Evolutionary conservation across 2,797 vertebrate species (phyloP).

Genomic region (Phataginus tetradactyla): DNA sequence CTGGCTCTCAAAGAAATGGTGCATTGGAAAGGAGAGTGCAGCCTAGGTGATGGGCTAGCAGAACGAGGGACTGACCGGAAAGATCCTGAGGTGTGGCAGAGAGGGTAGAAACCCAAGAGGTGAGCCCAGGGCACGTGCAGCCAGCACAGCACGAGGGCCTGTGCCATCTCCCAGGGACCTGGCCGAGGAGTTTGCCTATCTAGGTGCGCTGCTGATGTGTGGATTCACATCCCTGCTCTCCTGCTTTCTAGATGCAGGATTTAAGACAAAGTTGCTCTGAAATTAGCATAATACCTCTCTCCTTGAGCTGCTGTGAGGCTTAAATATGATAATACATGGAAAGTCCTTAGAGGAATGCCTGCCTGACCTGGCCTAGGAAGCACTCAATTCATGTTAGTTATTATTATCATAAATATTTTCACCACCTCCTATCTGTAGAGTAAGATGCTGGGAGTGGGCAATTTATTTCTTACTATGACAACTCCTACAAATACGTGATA

Average conservation of each 20-base stretch:
- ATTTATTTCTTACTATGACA: not conserved
- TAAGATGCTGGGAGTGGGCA: not conserved
- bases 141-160: not conserved
- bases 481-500: not conserved
- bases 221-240: not conserved
- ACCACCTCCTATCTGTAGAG: not conserved
- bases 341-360: not conserved
- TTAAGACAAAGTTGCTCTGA: not conserved
- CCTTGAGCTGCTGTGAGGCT: not conserved
- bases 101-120: not conserved
- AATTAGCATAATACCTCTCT: not conserved
- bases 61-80: not conserved
- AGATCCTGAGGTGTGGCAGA: not conserved
- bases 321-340: not conserved
- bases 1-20: not conserved
- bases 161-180: not conserved
- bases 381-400: not conserved
- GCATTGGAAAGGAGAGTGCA: not conserved
- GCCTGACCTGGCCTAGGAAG: not conserved
- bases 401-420: not conserved
- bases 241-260: not conserved
- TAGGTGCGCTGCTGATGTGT: not conserved
- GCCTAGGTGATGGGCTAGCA: not conserved
- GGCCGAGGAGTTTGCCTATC: not conserved
- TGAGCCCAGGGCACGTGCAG: not conserved